These are phyloP conservation scores for Tetrapedia diversipes DNA, from an alignment of 2,888 invertebrate species.

Conservation along the genomic window DNA sequence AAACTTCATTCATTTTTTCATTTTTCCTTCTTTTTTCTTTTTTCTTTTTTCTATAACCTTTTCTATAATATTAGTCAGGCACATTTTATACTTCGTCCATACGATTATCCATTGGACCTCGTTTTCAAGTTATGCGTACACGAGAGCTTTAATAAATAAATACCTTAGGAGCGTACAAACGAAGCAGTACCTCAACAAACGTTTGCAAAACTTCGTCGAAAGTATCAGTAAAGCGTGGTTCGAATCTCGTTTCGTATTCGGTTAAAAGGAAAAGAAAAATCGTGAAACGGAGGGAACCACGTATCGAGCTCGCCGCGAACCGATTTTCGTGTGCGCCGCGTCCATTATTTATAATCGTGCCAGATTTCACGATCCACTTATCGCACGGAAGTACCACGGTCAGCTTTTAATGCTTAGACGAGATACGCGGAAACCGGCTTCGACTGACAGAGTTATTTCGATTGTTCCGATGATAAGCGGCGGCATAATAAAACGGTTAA, in stretches of 20 bases:
- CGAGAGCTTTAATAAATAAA: too few species aligned
- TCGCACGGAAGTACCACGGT: constrained; percentile 6
- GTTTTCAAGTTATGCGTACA: too few species aligned
- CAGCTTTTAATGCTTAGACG: constrained; percentile 9
- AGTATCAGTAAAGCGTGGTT: too few species aligned
- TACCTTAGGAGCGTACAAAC: neutral
- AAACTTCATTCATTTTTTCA: too few species aligned
- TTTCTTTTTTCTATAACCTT: too few species aligned
- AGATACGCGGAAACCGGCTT: neutral
- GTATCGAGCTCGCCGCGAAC: neutral
- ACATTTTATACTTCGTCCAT: too few species aligned
- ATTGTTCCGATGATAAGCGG: constrained; percentile 31
- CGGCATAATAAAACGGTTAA: constrained; percentile 31
- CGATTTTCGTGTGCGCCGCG: neutral
- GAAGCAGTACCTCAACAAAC: neutral
- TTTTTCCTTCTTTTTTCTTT: too few species aligned
- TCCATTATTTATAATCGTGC: constrained; percentile 22
- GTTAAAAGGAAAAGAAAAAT: too few species aligned
- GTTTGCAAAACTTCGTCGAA: neutral
- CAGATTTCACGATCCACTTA: constrained; percentile 21
- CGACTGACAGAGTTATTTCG: constrained; percentile 25
- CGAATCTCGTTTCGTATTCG: too few species aligned
- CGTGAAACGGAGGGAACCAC: neutral
- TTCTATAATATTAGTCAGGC: too few species aligned
- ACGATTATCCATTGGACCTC: too few species aligned